Percentiles rank a stretch among this genome's conserved stretches.
Conservation (phyloP, 2,113 vertebrate genomes). For the Regulus satrapa region DNA sequence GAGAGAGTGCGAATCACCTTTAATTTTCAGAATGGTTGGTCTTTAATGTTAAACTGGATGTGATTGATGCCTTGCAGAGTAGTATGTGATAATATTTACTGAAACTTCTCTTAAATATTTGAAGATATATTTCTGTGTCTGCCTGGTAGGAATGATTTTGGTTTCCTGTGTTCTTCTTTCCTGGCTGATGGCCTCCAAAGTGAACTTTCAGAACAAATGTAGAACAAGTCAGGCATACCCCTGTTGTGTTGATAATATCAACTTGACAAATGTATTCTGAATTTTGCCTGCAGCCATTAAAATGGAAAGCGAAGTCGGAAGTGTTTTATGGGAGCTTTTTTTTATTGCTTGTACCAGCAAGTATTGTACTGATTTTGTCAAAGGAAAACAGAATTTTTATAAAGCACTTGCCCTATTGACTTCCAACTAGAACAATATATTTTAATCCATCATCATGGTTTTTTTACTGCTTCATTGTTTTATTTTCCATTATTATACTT, state of each 20-base stretch:
- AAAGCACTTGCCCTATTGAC: conserved; percentile 33
- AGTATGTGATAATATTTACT: conserved; percentile 31
- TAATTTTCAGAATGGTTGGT: conserved; percentile 7
- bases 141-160: background rate
- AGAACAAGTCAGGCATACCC: conserved; percentile 27
- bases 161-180: background rate
- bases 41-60: background rate
- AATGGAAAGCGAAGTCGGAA: conserved; percentile 41
- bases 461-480: conserved; percentile 43
- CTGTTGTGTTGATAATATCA: conserved; percentile 49
- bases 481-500: background rate
- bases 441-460: conserved; percentile 2
- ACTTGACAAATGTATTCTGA: conserved; percentile 58
- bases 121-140: background rate
- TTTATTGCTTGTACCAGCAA: conserved; percentile 46
- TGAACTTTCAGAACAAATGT: conserved; percentile 33
- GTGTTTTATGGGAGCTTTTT: conserved; percentile 5
- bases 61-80: conserved; percentile 12
- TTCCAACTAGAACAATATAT: background rate
- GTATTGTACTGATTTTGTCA: conserved; percentile 26
- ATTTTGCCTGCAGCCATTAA: conserved; percentile 53
- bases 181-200: background rate
- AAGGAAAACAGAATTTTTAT: conserved; percentile 41
- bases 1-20: background rate
- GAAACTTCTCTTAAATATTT: background rate